Percentiles rank a stretch among this genome's conserved stretches.
Conservation (phyloP, 2,113 vertebrate species). For the Cynopterus brachyotis region DNA sequence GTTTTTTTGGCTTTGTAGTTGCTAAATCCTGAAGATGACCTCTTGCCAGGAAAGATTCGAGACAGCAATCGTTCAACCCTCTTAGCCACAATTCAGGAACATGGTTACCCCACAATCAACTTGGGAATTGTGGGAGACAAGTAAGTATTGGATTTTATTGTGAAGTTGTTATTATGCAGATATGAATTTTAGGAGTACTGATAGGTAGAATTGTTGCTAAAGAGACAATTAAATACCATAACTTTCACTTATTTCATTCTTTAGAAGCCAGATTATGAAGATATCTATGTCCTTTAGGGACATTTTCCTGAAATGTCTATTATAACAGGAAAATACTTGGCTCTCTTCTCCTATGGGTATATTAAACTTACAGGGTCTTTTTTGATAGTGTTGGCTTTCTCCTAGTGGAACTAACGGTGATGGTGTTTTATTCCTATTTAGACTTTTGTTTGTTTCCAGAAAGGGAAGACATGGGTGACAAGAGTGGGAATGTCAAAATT, state of each 20-base stretch:
- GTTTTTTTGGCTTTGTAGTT: slow-evolving; percentile 85
- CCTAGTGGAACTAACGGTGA: not conserved
- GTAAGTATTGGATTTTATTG: slow-evolving; percentile 87
- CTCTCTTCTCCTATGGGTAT: not conserved
- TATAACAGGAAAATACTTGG: slow-evolving; percentile 32
- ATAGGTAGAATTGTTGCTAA: slow-evolving; percentile 24
- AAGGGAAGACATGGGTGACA: not conserved
- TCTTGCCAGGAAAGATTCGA: slow-evolving; percentile 98
- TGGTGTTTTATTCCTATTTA: slow-evolving; percentile 42
- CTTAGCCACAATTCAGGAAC: slow-evolving; percentile 98
- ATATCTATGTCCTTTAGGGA: not conserved
- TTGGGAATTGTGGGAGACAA: slow-evolving; percentile 99
- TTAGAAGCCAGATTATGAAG: slow-evolving; percentile 1
- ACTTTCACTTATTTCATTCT: slow-evolving; percentile 36
- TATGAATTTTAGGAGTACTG: slow-evolving; percentile 31
- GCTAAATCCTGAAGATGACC: slow-evolving; percentile 97
- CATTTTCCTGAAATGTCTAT: not conserved
- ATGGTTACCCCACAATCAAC: slow-evolving; percentile 99
- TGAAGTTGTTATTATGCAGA: slow-evolving; percentile 19
- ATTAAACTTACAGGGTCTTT: not conserved
- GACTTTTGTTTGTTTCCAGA: slow-evolving; percentile 36
- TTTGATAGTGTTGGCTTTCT: slow-evolving; percentile 26
- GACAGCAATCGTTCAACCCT: slow-evolving; percentile 98
- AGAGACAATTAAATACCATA: slow-evolving; percentile 27
- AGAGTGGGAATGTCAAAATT: slow-evolving; percentile 35